Conservation (phyloP, 2,113 vertebrate species). For the Steatornis caripensis region DNA sequence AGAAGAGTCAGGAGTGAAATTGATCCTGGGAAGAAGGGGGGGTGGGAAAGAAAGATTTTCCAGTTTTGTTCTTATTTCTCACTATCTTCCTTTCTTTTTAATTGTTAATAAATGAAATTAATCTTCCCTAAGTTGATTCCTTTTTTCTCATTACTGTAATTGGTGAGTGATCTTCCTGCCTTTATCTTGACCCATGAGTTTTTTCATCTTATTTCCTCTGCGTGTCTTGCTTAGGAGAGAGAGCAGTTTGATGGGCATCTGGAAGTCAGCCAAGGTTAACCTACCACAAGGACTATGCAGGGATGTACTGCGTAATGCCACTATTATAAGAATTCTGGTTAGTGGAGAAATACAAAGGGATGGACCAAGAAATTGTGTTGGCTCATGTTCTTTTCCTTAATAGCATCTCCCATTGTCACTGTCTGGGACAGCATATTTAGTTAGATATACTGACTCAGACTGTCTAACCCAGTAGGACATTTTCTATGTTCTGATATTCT, state of each 20-base stretch:
- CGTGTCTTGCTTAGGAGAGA: background rate
- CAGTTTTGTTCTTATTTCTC: background rate
- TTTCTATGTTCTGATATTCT: background rate
- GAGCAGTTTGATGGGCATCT: background rate
- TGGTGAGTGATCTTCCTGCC: background rate
- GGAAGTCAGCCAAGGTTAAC: background rate
- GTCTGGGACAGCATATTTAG: background rate
- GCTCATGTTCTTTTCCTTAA: background rate
- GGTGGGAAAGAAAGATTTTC: fast-evolving
- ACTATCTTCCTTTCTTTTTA: background rate
- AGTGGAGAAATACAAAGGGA: background rate
- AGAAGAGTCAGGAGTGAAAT: background rate
- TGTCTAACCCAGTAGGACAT: background rate
- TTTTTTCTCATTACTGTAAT: background rate
- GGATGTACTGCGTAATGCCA: background rate
- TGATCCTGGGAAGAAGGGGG: background rate
- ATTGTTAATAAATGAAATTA: background rate
- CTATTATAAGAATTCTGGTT: background rate
- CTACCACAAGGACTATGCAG: background rate
- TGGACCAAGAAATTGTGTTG: background rate
- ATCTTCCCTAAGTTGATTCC: background rate
- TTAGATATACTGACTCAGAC: background rate
- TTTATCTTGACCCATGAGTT: background rate
- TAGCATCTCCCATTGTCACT: background rate
- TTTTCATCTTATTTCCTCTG: background rate